These are phyloP conservation scores for Cynodonichthys magdalenae DNA, from an alignment of 2,797 vertebrate species.

Conservation along the genomic window DNA sequence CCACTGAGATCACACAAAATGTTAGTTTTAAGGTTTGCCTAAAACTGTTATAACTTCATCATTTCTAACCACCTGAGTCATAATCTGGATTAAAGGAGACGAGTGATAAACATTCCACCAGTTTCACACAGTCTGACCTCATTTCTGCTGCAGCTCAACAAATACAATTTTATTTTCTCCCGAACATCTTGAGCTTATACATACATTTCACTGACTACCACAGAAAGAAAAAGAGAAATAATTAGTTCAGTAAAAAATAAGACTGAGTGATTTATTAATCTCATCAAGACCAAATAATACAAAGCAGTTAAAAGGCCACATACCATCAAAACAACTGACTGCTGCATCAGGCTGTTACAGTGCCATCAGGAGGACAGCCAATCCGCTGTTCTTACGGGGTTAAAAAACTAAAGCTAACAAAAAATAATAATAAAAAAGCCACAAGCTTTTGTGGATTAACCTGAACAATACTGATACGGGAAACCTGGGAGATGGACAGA, in stretches of 20 bases:
- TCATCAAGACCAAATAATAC: slow-evolving; percentile 97
- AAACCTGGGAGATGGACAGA: slow-evolving; percentile 35
- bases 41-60: no score
- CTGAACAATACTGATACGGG: slow-evolving; percentile 61
- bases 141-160: background rate
- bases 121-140: no score
- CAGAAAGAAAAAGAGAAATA: slow-evolving; percentile 30
- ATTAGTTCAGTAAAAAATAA: slow-evolving; percentile 90
- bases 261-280: slow-evolving; percentile 99
- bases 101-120: no score
- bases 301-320: slow-evolving; percentile 97
- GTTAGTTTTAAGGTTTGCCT: no score
- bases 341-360: slow-evolving; percentile 84
- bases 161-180: no score
- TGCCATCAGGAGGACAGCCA: slow-evolving; percentile 72
- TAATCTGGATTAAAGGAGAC: no score
- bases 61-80: no score
- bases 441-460: slow-evolving; percentile 32
- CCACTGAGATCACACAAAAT: no score
- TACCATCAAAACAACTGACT: slow-evolving; percentile 88
- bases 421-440: slow-evolving; percentile 1
- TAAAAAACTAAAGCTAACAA: slow-evolving; percentile 20
- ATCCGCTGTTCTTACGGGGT: slow-evolving; percentile 40
- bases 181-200: background rate
- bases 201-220: background rate